These are phyloP conservation scores for Tonatia bakeri DNA, from an alignment of 2,113 vertebrate genomes.

Conservation along the genomic window DNA sequence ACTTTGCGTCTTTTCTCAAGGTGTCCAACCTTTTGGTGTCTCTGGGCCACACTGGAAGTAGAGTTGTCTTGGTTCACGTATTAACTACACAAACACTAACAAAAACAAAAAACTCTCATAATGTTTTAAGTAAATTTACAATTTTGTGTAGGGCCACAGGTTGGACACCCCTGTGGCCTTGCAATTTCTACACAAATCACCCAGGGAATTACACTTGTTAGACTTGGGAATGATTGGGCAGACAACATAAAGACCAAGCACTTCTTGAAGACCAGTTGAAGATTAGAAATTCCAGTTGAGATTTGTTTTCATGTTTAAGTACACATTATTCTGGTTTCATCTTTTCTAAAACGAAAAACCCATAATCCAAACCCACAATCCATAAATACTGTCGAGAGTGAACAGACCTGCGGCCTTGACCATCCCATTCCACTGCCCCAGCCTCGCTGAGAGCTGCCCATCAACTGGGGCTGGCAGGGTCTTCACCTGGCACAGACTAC, in stretches of 20 bases:
- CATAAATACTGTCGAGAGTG: not conserved
- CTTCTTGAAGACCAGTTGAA: not conserved
- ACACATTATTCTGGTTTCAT: not conserved
- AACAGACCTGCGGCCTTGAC: not conserved
- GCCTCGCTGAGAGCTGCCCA: fast-evolving
- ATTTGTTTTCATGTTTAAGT: not conserved
- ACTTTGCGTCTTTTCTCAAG: not conserved
- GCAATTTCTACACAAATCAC: not conserved
- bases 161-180: not conserved
- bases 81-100: too few species aligned
- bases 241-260: not conserved
- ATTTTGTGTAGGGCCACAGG: too few species aligned
- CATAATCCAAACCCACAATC: not conserved
- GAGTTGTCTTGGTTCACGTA: too few species aligned
- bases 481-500: not conserved
- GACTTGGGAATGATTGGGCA: not conserved
- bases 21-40: too few species aligned
- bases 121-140: too few species aligned
- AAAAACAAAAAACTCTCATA: too few species aligned
- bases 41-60: too few species aligned
- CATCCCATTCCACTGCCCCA: too few species aligned
- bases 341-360: not conserved
- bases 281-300: not conserved
- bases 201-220: not conserved
- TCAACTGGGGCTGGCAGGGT: fast-evolving